Conservation (phyloP, 1,140 invertebrate species). For the Neuroterus valhalla region DNA sequence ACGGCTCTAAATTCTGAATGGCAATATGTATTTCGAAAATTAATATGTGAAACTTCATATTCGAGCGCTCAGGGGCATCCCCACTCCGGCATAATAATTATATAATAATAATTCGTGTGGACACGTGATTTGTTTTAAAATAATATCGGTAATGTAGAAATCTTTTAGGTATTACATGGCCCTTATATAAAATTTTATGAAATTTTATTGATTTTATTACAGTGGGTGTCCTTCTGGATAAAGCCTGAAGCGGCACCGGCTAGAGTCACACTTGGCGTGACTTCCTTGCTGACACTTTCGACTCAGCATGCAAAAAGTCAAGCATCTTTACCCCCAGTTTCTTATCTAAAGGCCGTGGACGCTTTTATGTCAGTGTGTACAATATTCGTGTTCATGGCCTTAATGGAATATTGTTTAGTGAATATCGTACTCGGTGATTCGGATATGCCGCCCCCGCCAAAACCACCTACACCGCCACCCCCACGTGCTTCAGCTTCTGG, state of each 20-base stretch:
- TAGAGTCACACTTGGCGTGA: conserved; percentile 92
- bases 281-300: conserved; percentile 90
- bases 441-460: conserved; percentile 75
- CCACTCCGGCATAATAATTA: no score
- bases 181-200: conserved; percentile 3
- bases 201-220: conserved; percentile 34
- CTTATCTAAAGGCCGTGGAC: conserved; percentile 92
- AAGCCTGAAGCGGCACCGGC: conserved; percentile 92
- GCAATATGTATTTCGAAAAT: no score
- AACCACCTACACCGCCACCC: conserved; percentile 64
- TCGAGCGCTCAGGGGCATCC: no score
- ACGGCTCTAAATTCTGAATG: no score
- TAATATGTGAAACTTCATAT: no score
- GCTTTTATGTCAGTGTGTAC: conserved; percentile 95
- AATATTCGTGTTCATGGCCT: conserved; percentile 93
- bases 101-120: no score
- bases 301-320: conserved; percentile 95
- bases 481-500: conserved; percentile 60
- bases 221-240: conserved; percentile 96
- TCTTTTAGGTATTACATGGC: no score
- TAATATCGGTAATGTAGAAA: neutral
- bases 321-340: conserved; percentile 90
- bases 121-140: no score
- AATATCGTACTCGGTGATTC: conserved; percentile 90
- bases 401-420: conserved; percentile 95